Evolutionary conservation across 2,888 invertebrate species (phyloP).

Genomic region (Masnerella sp.): DNA sequence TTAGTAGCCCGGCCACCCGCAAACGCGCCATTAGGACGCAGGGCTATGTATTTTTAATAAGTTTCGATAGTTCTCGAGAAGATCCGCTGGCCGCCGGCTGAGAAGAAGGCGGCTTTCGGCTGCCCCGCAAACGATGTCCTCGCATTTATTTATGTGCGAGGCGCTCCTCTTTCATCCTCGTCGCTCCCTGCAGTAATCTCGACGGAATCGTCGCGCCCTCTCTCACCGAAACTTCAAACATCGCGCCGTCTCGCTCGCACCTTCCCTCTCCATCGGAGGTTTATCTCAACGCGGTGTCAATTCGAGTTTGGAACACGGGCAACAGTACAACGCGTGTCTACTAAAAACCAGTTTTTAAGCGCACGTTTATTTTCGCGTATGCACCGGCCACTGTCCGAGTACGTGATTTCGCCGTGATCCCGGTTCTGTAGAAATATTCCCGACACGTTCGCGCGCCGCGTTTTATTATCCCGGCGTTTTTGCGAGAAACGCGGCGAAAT

Average conservation of each 20-base stretch:
- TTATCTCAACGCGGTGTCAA: conserved; percentile 76
- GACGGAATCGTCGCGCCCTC: not conserved
- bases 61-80: conserved; percentile 69
- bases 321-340: conserved; percentile 76
- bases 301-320: conserved; percentile 76
- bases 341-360: conserved; percentile 76
- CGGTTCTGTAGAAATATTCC: conserved; percentile 51
- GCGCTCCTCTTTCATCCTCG: conserved; percentile 63
- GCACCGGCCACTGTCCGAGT: conserved; percentile 59
- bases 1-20: conserved; percentile 64
- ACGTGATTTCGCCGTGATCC: conserved; percentile 56
- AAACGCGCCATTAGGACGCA: conserved; percentile 69
- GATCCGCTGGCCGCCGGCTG: conserved; percentile 66
- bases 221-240: not conserved
- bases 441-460: conserved; percentile 40
- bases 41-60: conserved; percentile 75
- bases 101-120: conserved; percentile 69
- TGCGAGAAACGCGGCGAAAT: conserved; percentile 38
- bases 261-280: conserved; percentile 62
- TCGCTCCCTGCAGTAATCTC: conserved; percentile 54
- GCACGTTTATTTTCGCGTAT: conserved; percentile 69
- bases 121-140: conserved; percentile 70
- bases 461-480: conserved; percentile 43
- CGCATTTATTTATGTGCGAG: conserved; percentile 73
- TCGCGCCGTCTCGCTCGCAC: conserved; percentile 28